A percentile compares a stretch with the other conserved stretches of the same genome.
phyloP scores from a whole-genome alignment of 2,888 invertebrate species.

The Chydorus sphaericus region DNA sequence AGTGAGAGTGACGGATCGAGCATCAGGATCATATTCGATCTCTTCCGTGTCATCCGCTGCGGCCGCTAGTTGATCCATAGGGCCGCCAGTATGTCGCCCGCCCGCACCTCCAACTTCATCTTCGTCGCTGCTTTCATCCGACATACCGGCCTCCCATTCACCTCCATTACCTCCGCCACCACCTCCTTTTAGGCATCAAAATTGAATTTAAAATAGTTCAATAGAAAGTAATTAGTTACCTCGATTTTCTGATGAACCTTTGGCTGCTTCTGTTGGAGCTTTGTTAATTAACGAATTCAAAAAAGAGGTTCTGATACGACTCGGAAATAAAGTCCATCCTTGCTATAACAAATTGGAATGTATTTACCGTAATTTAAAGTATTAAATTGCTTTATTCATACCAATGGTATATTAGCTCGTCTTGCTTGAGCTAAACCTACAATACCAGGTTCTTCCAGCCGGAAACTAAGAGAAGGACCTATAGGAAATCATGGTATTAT shows the following conservation, averaged over 20 bases:
- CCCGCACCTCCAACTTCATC: constrained; percentile 4
- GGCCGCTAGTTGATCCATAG: not conserved
- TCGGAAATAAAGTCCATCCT: constrained; percentile 4
- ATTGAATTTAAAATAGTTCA: not conserved
- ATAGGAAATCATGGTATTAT: not conserved
- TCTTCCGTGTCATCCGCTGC: not conserved
- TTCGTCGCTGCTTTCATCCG: constrained; percentile 11
- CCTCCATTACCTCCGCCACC: constrained; percentile 13
- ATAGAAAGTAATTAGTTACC: not conserved
- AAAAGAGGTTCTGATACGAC: not conserved
- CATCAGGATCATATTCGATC: constrained; percentile 6
- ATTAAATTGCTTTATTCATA: too few species aligned
- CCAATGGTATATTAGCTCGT: constrained; percentile 13
- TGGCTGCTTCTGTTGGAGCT: not conserved
- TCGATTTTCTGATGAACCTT: not conserved
- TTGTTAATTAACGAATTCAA: not conserved
- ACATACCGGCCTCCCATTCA: constrained; percentile 5
- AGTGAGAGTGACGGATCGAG: not conserved
- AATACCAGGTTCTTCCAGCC: constrained; percentile 13
- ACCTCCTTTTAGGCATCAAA: not conserved
- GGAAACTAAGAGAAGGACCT: constrained; percentile 11
- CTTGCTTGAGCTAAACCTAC: constrained; percentile 6
- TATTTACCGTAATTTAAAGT: not conserved
- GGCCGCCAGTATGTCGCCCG: not conserved
- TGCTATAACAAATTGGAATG: not conserved